Evolutionary conservation across 2,113 vertebrate genomes (phyloP), one percentile per base, ranked within the genome.

Genomic region (Bufo bufo): DNA sequence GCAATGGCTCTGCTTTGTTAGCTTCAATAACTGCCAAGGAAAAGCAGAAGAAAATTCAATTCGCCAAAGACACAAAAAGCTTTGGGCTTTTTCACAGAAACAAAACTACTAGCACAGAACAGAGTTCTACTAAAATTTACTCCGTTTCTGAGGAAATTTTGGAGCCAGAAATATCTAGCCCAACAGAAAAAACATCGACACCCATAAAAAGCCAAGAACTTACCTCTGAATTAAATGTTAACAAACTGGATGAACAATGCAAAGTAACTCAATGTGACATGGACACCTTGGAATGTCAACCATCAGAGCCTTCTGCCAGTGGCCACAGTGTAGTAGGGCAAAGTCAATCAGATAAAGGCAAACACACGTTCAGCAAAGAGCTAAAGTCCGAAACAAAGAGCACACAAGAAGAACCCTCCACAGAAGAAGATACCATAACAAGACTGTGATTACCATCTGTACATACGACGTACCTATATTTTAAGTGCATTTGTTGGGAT

Each of bases 81-180:
- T 93, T 94, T 49, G 94, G 92, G 5, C 90, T 96, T 71, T 96
- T 96, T 93, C 95, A 95, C 17, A 97, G 92, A 93, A 94, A 92
- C 50, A 94, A 94, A 91, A 82, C 91, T 66, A 93, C 90, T 65
- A 91, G 87, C 90, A 85, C 91, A 33, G 94, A 93, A 77, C 92
- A 92, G 85, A 95, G 90, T 63, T 89, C 93, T 50, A 94, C 94
- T 89, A 95, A 94, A 90, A 96, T 96, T 89, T 97, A 97, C 90
- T 94, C 96, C 0, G 93, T 96, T 85, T 94, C 95, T 47, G 97
- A 98, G 91, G 97, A 97, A 89, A 93, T 95, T 86, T 91, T 93
- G 45, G 92, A 92, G 47, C 93, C 94, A 85, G 92, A 93, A 89
- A 92, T 91, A 14, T 92, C 93, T 85, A 92, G 93, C 82, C 89